Evolutionary conservation across 2,113 vertebrate species (phyloP), one percentile per base, ranked within the genome.

Genomic region (Eublepharis macularius): DNA sequence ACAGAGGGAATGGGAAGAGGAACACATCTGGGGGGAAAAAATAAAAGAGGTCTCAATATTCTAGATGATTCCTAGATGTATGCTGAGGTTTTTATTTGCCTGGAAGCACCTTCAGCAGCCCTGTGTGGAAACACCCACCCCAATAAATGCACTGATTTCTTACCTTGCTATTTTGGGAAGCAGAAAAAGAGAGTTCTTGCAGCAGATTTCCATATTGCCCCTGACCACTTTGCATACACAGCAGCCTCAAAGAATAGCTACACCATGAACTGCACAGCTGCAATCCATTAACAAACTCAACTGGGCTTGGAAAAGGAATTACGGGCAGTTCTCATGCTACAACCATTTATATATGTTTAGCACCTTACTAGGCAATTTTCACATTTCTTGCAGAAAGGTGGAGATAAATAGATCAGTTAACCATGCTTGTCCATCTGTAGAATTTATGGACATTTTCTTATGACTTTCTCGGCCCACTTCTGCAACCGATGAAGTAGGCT

Each of bases 1-100:
- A 91, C 94, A 96, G 57, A 97, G 90, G 10, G 96, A 96, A 75
- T 96, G 95, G 92, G 96, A 96, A 82, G 96, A 97, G 87, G 94
- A 81, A 54, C 95, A 95, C 91, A 96, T 94, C 96, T 97, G 80
- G 34, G 74, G 86, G 45, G 86, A 17, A 47, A 91, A 39, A 36
- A 7, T 45, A 47, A 65, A 85, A 63, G 12, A 39, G 26, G 24
- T 36, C 34, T 49, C 82, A 72, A 4, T 12, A 16, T 7, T 41
- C 54, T n/a, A 76, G 39, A 3, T 29, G 17, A 76, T 91, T 76
- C 88, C 14, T 12, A 41, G 16, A 76, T 32, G 51, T 5, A 5
- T 32, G 14, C 4, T 21, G 16, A 29, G 29, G 26, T 6, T 49
- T 36, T 69, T 13, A 49, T 21, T 24, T 34, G 17, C 32, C 32